phyloP scores from a whole-genome alignment of 92 coral and sea anemone species.

The Bergia sp. region DNA sequence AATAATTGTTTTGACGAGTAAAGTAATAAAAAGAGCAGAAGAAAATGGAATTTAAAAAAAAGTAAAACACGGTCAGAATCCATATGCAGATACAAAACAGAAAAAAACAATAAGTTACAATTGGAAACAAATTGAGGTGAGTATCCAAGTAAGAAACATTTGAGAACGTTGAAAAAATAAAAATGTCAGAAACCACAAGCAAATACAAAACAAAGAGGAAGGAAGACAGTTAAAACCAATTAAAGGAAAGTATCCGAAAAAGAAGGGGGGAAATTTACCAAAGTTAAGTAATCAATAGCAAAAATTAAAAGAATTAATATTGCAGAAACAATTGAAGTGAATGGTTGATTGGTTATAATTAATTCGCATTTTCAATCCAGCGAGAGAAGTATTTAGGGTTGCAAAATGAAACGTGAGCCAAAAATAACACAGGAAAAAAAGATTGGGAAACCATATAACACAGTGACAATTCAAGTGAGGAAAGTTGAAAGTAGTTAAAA shows the following conservation, averaged over 20 bases:
- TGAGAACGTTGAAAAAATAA: neutral
- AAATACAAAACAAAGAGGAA: too few relatives aligned
- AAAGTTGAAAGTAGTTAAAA: neutral
- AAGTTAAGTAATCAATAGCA: neutral
- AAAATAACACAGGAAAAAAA: neutral
- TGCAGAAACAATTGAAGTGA: neutral
- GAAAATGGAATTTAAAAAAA: too few relatives aligned
- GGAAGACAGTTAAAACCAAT: too few relatives aligned
- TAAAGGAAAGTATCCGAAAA: neutral
- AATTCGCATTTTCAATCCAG: too few relatives aligned
- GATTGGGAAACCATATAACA: too few relatives aligned
- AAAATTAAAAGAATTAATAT: too few relatives aligned
- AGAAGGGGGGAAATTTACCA: neutral
- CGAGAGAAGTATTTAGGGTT: neutral
- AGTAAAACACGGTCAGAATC: too few relatives aligned
- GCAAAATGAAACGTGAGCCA: neutral
- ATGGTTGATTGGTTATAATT: neutral
- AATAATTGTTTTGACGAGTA: neutral
- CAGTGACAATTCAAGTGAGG: neutral
- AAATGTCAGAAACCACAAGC: too few relatives aligned
- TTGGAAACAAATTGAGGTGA: neutral
- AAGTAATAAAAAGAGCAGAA: neutral
- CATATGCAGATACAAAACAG: too few relatives aligned
- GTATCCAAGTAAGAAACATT: neutral
- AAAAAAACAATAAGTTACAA: too few relatives aligned